phyloP scores from a whole-genome alignment of 2,888 invertebrate species.

The Caenorhabditis sp. region DNA sequence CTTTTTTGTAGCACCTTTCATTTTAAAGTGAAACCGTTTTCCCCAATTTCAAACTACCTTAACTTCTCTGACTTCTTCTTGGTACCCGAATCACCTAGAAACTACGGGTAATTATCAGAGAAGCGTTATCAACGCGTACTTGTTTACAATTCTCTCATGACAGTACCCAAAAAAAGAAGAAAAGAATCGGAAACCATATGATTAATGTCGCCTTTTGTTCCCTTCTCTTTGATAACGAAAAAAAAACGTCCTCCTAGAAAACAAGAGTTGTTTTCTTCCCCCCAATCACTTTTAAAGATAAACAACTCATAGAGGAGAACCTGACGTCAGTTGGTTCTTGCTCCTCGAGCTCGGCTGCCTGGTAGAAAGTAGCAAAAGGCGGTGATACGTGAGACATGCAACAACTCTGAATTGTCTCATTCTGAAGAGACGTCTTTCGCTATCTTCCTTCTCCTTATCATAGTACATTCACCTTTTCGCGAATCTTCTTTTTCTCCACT shows the following conservation, averaged over 20 bases:
- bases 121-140: too few species aligned
- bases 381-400: conserved; percentile 55
- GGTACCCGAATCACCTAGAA: not conserved
- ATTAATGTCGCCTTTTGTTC: conserved; percentile 34
- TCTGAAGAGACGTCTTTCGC: not conserved
- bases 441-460: conserved; percentile 22
- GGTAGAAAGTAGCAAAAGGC: conserved; percentile 33
- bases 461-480: conserved; percentile 61
- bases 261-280: conserved; percentile 4
- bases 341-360: conserved; percentile 12
- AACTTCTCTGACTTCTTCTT: not conserved
- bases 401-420: conserved; percentile 10
- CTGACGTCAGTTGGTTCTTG: conserved; percentile 47
- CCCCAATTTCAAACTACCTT: too few species aligned
- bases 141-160: conserved; percentile 26
- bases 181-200: conserved; percentile 41
- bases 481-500: too few species aligned
- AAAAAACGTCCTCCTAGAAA: not conserved
- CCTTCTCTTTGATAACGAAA: conserved; percentile 9
- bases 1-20: too few species aligned
- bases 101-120: conserved; percentile 9
- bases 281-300: conserved; percentile 51
- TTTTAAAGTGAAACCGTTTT: too few species aligned
- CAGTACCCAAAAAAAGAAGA: conserved; percentile 11
- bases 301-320: conserved; percentile 37